phyloP scores from a whole-genome alignment of 1,140 invertebrate species.

The Cydia strobilella region DNA sequence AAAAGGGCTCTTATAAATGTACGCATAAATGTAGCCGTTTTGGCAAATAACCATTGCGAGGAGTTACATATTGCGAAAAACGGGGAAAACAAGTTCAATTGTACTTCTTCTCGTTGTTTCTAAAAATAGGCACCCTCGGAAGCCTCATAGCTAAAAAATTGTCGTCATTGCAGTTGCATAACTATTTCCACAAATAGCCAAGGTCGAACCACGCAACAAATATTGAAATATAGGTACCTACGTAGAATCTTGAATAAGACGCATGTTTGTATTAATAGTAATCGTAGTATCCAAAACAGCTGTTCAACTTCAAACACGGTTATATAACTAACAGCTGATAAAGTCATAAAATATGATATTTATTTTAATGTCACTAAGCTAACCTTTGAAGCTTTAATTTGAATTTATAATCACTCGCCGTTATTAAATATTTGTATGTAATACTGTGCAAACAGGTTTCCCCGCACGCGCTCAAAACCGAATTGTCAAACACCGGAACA shows the following conservation, averaged over 20 bases:
- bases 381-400: background rate
- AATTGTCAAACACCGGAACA: conserved; percentile 35
- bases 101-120: background rate
- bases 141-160: background rate
- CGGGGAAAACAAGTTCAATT: background rate
- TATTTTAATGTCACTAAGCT: conserved; percentile 9
- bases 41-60: background rate
- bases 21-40: too few species aligned
- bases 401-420: conserved; percentile 4
- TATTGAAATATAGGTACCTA: background rate
- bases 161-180: conserved; percentile 9
- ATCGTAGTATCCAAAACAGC: background rate
- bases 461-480: background rate
- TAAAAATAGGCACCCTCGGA: conserved; percentile 1
- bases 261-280: background rate
- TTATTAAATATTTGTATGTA: conserved; percentile 11
- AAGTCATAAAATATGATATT: conserved; percentile 6
- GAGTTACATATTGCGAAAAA: background rate
- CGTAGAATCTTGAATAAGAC: background rate
- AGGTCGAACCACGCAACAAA: conserved; percentile 21
- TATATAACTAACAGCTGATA: conserved; percentile 26
- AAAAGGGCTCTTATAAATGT: too few species aligned
- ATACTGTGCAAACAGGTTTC: conserved; percentile 9
- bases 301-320: conserved; percentile 7
- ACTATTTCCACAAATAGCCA: conserved; percentile 18